Evolutionary conservation across 2,888 invertebrate genomes (phyloP), one percentile per base, ranked within the genome.

Genomic region (Dione vanillae): DNA sequence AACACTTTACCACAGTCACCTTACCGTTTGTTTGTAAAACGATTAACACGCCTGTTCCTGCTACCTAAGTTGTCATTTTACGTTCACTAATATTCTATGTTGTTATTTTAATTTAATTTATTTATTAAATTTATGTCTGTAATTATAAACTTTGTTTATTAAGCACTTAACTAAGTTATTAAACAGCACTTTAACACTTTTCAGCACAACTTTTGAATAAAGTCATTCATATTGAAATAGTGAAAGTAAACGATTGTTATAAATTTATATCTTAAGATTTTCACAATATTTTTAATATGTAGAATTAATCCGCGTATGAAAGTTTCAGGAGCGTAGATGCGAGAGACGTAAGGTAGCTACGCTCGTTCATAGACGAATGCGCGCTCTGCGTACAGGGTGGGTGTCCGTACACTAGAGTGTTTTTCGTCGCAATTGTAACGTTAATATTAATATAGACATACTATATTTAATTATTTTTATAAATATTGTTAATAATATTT

Each of bases 61-160:
- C 86, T 84, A 75, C 84, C 84, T 86, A 87, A 89, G 89, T 90
- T 88, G 88, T 90, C 91, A 92, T 91, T 90, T 87, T 89, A 85
- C 89, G 89, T 90, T 89, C 86, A 87, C 85, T 78, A 87, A 88
- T 87, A 89, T 87, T 85, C 84, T 89, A 89, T 89, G 88, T 91
- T 89, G 78, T 77, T 73, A 72, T 71, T 78, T 76, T 81, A 80
- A 80, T 9, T 78, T 85, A 88, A 89, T 87, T 2, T 85, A 85
- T 80, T 87, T 49, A 49, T 85, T 73, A 77, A 14, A 5, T 61
- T 67, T 67, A 70, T 64, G 74, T 75, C 72, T 74, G 45, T 74
- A 37, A 40, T 12, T 19, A 14, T 16, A 7, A 12, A 41, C 8
- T 9, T 19, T n/a, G 7, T 14, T 27, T 27, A 10, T n/a, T 45